These are phyloP conservation scores for Capreolus pygargus DNA, from an alignment of 2,113 vertebrate genomes.

Conservation along the genomic window DNA sequence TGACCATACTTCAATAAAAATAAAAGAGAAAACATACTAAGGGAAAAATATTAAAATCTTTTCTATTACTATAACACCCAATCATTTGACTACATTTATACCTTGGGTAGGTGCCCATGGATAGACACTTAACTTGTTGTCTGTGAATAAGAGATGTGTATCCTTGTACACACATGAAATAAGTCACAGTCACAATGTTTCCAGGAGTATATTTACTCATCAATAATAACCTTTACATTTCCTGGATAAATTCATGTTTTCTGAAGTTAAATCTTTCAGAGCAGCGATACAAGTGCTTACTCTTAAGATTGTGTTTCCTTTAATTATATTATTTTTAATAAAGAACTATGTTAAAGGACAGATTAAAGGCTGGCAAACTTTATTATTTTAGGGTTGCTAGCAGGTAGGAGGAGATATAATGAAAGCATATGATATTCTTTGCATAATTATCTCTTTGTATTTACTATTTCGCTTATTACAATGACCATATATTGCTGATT, in stretches of 20 bases:
- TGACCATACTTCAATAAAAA: not conserved
- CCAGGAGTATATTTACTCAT: not conserved
- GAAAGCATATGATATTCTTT: not conserved
- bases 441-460: not conserved
- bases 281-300: no score
- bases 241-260: not conserved
- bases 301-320: not conserved
- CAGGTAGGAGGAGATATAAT: not conserved
- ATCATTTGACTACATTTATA: not conserved
- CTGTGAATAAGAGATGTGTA: no score
- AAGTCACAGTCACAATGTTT: not conserved
- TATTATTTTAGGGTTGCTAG: not conserved
- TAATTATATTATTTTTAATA: not conserved
- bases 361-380: not conserved
- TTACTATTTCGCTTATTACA: not conserved
- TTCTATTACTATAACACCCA: not conserved
- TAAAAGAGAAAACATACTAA: not conserved
- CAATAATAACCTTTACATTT: not conserved
- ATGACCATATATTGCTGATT: not conserved
- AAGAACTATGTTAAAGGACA: not conserved
- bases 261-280: not conserved
- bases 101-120: not conserved
- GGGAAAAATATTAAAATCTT: not conserved
- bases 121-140: not conserved
- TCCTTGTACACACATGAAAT: not conserved